These are phyloP conservation scores for Drosophila picticornis DNA, from an alignment of 2,888 invertebrate genomes.

Conservation along the genomic window DNA sequence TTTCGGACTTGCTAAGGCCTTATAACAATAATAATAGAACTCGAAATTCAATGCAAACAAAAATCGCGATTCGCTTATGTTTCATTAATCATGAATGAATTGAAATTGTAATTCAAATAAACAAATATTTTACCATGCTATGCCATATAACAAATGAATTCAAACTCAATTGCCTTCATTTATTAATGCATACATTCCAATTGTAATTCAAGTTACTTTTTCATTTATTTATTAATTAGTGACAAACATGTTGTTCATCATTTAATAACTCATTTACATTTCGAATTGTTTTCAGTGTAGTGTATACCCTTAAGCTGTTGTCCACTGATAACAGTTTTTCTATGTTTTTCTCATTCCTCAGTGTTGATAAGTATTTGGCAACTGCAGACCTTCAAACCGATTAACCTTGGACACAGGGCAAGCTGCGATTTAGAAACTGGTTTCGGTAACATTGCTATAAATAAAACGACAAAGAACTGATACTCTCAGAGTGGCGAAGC, in stretches of 20 bases:
- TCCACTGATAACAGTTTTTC: conserved; percentile 20
- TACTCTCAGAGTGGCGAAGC: not conserved
- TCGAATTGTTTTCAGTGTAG: not conserved
- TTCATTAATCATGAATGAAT: conserved; percentile 21
- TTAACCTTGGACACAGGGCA: conserved; percentile 30
- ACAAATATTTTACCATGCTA: not conserved
- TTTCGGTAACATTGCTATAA: conserved; percentile 28
- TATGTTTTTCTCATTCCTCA: conserved; percentile 9
- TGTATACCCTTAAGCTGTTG: conserved; percentile 19
- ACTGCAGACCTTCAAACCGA: conserved; percentile 34
- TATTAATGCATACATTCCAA: conserved; percentile 3
- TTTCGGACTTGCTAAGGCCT: not conserved
- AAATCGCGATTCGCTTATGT: conserved; percentile 16
- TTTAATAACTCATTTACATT: not conserved
- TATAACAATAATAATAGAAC: not conserved
- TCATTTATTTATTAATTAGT: not conserved
- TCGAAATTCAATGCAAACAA: conserved; percentile 16
- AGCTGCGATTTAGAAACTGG: conserved; percentile 31
- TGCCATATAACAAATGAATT: not conserved
- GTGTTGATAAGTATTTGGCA: conserved; percentile 34
- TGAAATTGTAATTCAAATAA: conserved; percentile 9
- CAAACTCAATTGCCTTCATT: not conserved
- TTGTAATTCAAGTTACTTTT: not conserved
- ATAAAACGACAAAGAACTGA: conserved; percentile 27
- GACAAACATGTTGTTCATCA: not conserved